A percentile compares a stretch with the other conserved stretches of the same genome.
Conservation (phyloP, 2,797 vertebrate genomes). For the Linurgus olivaceus region DNA sequence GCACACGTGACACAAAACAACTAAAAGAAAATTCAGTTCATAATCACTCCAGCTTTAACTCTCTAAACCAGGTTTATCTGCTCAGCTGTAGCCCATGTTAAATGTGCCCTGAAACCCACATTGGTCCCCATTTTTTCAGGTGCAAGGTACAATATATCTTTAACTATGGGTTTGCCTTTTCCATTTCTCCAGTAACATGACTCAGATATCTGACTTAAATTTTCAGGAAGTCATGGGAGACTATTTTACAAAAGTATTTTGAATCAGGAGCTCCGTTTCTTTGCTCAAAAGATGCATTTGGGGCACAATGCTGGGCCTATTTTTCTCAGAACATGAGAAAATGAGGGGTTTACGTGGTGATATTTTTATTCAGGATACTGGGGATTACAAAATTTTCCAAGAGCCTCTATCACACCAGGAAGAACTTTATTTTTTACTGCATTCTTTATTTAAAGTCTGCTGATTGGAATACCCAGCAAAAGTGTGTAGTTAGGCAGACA, state of each 20-base stretch:
- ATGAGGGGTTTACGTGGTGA: neutral
- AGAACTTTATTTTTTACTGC: neutral
- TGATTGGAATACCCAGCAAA: neutral
- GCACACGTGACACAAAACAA: neutral
- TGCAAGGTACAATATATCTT: neutral
- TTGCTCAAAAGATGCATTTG: neutral
- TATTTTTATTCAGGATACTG: neutral
- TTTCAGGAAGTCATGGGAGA: neutral
- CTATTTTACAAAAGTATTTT: neutral
- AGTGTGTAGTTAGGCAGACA: neutral
- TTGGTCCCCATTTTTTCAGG: fast-evolving
- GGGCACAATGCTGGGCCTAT: neutral
- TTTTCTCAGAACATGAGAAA: neutral
- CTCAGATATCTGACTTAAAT: neutral
- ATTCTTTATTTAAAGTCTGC: neutral
- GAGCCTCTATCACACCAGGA: neutral
- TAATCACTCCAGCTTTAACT: neutral
- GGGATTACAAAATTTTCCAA: neutral
- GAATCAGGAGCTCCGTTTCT: neutral
- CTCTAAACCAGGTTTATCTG: neutral
- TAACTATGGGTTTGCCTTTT: neutral
- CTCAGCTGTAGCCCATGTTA: neutral
- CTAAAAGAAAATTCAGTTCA: neutral
- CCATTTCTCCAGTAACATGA: neutral
- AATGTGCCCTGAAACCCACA: neutral